Evolutionary conservation across 53 echinoderm and acorn worm genomes (phyloP), one percentile per base, ranked within the genome.

Genomic region (Echinarachnius parma): DNA sequence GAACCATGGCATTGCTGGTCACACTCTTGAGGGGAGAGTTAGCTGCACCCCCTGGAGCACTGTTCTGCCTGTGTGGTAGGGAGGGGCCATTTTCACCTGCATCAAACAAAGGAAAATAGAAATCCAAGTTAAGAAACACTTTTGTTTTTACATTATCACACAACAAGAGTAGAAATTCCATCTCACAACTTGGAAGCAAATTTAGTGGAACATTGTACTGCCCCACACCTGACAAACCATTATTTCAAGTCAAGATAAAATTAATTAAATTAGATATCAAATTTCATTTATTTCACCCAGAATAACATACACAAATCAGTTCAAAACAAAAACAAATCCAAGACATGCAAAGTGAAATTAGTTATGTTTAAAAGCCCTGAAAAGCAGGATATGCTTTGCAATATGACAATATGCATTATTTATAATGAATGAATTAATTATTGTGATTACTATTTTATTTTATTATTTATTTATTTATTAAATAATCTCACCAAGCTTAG

Each of bases 401-500:
- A 39, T 39, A n/a, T n/a, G n/a, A n/a, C n/a, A n/a, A n/a, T n/a
- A n/a, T n/a, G n/a, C n/a, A n/a, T n/a, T n/a, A n/a, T n/a, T n/a
- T n/a, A n/a, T n/a, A n/a, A n/a, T n/a, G n/a, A n/a, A n/a, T n/a
- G n/a, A n/a, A n/a, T n/a, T n/a, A n/a, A n/a, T n/a, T n/a, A n/a
- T n/a, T n/a, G n/a, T n/a, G n/a, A n/a, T n/a, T n/a, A n/a, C n/a
- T n/a, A n/a, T n/a, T n/a, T n/a, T n/a, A n/a, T n/a, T n/a, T n/a
- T n/a, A n/a, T n/a, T n/a, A n/a, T n/a, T n/a, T n/a, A n/a, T n/a
- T n/a, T n/a, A n/a, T n/a, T n/a, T n/a, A n/a, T 9, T 9, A 39
- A 9, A 29, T 5, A 14, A 50, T 1, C 52, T 34, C 35, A 87
- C 77, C 84, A 55, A 61, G 66, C 61, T 78, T 77, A 15, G 80